These are phyloP conservation scores for Leptobrachium leishanense DNA, from an alignment of 2,113 vertebrate species.

Conservation along the genomic window DNA sequence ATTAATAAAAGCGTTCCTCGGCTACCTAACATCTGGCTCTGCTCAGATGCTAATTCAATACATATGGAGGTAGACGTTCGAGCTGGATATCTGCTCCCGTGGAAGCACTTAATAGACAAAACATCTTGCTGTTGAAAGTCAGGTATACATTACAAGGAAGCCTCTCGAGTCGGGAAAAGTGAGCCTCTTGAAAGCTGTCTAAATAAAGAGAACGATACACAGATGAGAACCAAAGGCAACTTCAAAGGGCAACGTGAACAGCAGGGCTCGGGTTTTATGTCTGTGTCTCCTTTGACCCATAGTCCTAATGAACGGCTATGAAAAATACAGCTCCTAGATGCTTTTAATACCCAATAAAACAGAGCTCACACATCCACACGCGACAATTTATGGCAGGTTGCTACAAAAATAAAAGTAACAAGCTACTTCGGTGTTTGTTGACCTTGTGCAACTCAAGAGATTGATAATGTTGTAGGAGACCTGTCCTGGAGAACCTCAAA, in stretches of 20 bases:
- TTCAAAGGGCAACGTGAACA: constrained; percentile 29
- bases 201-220: constrained; percentile 25
- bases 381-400: constrained; percentile 11
- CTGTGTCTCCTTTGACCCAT: constrained; percentile 29
- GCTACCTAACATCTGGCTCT: constrained; percentile 49
- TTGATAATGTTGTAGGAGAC: not conserved
- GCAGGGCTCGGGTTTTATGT: constrained; percentile 18
- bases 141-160: constrained; percentile 39
- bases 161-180: constrained; percentile 37
- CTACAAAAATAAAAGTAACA: constrained; percentile 28
- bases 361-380: not conserved
- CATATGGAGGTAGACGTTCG: constrained; percentile 4
- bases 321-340: constrained; percentile 9
- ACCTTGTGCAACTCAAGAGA: constrained; percentile 12
- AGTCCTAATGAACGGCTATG: constrained; percentile 30
- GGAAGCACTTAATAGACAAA: constrained; percentile 41
- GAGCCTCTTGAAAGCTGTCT: constrained; percentile 41
- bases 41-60: constrained; percentile 29
- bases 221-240: constrained; percentile 22
- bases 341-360: constrained; percentile 28
- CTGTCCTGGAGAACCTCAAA: not conserved
- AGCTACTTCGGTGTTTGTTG: not conserved
- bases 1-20: constrained; percentile 6
- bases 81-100: constrained; percentile 26
- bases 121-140: constrained; percentile 37